A percentile compares a stretch with the other conserved stretches of the same genome.
Conservation (phyloP, 2,888 invertebrate species). For the Cephus pygmeus region DNA sequence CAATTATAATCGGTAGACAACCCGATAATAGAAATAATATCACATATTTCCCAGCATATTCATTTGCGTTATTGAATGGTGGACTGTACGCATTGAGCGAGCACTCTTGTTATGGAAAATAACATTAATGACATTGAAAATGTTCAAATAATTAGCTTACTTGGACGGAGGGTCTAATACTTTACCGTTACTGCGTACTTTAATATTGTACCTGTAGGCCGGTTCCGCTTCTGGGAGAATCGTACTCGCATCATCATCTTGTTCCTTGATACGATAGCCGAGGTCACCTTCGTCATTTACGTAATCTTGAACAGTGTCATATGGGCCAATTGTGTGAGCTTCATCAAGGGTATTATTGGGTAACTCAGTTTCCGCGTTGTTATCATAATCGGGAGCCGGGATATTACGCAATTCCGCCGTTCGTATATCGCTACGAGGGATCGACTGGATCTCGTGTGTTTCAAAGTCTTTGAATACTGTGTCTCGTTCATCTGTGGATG, state of each 20-base stretch:
- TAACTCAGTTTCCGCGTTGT: conserved; percentile 35
- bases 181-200: conserved; percentile 63
- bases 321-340: conserved; percentile 72
- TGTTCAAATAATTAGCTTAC: conserved; percentile 37
- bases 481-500: conserved; percentile 49
- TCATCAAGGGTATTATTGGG: conserved; percentile 53
- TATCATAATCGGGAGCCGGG: conserved; percentile 35
- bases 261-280: conserved; percentile 65
- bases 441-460: conserved; percentile 55
- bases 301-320: conserved; percentile 69
- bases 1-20: no score
- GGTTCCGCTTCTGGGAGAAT: conserved; percentile 61
- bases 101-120: no score
- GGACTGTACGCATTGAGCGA: no score
- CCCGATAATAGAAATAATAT: no score
- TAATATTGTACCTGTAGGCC: conserved; percentile 63
- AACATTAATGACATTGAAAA: no score
- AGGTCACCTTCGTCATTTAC: conserved; percentile 67
- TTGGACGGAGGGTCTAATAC: conserved; percentile 64
- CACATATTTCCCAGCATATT: no score
- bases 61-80: no score
- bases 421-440: conserved; percentile 42
- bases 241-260: conserved; percentile 61
- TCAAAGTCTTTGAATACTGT: conserved; percentile 58
- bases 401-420: conserved; percentile 44